phyloP scores from a whole-genome alignment of 2,888 invertebrate species.

The Caprella mutica region DNA sequence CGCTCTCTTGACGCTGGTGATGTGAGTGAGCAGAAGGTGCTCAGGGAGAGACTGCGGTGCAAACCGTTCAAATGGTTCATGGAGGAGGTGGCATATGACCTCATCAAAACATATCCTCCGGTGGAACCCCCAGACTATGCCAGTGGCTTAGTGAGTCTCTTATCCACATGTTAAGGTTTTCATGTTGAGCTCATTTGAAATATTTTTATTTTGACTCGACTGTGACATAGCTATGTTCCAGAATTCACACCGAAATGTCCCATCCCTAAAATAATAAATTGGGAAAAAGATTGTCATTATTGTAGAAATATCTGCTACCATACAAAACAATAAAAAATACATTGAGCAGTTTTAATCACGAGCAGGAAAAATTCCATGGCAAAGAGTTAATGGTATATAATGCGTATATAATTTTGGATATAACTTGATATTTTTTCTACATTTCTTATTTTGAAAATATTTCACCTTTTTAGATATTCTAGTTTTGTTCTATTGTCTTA shows the following conservation, averaged over 20 bases:
- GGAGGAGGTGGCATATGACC: conserved; percentile 79
- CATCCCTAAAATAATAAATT: too few species aligned
- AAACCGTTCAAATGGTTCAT: conserved; percentile 93
- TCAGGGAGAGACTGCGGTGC: conserved; percentile 66
- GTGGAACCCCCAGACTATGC: conserved; percentile 75
- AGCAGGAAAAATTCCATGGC: too few species aligned
- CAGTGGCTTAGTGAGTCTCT: conserved; percentile 54
- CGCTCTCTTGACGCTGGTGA: conserved; percentile 66
- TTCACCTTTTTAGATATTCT: too few species aligned
- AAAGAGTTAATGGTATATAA: too few species aligned
- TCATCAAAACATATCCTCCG: conserved; percentile 72
- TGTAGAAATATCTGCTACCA: neutral
- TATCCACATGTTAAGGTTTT: neutral
- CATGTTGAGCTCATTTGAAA: conserved; percentile 4
- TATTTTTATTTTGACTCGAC: neutral
- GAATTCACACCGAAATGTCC: neutral
- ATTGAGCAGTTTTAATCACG: too few species aligned
- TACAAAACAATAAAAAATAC: neutral
- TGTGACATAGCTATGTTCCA: neutral
- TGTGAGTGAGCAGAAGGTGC: conserved; percentile 58
- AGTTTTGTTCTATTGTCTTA: too few species aligned
- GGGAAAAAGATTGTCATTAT: neutral
- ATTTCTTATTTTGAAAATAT: too few species aligned
- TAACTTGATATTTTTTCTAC: too few species aligned
- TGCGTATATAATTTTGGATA: too few species aligned